These are phyloP conservation scores for Cyanistes caeruleus DNA, from an alignment of 2,113 vertebrate species.

Conservation along the genomic window DNA sequence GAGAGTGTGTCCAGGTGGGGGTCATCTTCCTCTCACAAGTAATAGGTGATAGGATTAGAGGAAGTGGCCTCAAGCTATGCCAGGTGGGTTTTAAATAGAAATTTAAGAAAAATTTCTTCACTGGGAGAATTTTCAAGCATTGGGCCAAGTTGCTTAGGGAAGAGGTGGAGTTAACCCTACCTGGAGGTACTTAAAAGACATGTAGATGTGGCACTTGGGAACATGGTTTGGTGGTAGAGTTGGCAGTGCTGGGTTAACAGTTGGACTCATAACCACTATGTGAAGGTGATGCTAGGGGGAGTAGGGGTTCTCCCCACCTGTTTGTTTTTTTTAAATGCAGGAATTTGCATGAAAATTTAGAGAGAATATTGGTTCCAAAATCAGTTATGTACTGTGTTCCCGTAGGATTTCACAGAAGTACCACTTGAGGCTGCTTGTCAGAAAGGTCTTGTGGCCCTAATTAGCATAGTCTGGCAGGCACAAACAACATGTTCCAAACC, in stretches of 20 bases:
- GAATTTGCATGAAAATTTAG: neutral
- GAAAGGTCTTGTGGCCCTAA: neutral
- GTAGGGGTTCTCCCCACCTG: rapidly evolving
- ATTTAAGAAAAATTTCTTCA: neutral
- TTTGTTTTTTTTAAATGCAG: neutral
- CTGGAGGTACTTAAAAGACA: neutral
- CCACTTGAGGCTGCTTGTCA: neutral
- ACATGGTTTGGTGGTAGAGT: neutral
- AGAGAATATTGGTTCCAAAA: neutral
- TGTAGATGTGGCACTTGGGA: neutral
- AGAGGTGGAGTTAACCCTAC: neutral
- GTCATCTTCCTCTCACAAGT: neutral
- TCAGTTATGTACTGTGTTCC: neutral
- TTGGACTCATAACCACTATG: neutral
- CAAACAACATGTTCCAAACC: neutral
- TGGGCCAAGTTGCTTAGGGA: neutral
- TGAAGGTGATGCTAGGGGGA: neutral
- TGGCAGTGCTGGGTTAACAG: neutral
- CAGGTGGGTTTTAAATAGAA: neutral
- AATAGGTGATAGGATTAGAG: no score
- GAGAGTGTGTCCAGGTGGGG: rapidly evolving
- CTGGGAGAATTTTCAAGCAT: neutral
- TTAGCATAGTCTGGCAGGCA: neutral
- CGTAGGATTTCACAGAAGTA: neutral
- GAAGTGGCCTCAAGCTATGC: neutral